Conservation (phyloP, 2,888 invertebrate genomes). For the Leptarthrus brevirostris region DNA sequence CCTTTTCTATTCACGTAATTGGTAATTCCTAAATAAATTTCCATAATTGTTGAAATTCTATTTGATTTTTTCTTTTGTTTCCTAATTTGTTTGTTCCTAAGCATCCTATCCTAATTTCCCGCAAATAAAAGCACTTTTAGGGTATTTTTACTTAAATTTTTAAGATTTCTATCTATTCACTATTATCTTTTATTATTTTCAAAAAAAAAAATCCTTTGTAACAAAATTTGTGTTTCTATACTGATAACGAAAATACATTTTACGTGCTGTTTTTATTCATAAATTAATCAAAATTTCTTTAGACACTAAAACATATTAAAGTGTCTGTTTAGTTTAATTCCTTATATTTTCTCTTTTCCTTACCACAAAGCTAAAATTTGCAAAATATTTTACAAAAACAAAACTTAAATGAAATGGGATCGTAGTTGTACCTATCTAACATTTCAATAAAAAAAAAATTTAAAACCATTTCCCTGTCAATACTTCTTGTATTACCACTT, state of each 20-base stretch:
- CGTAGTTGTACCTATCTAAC: constrained; percentile 4
- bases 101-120: constrained; percentile 37
- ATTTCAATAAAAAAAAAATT: constrained; percentile 26
- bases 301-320: too few species aligned
- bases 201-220: too few species aligned
- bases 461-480: constrained; percentile 19
- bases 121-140: constrained; percentile 44
- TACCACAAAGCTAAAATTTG: constrained; percentile 32
- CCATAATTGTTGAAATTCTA: background rate
- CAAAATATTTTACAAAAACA: background rate
- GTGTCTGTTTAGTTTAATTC: too few species aligned
- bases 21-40: constrained; percentile 1
- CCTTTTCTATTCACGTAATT: constrained; percentile 27
- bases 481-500: background rate
- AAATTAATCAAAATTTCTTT: too few species aligned
- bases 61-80: constrained; percentile 2
- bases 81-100: constrained; percentile 17
- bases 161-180: constrained; percentile 34
- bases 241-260: too few species aligned
- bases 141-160: constrained; percentile 12
- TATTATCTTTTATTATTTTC: background rate
- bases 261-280: too few species aligned
- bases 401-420: background rate
- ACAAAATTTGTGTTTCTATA: too few species aligned
- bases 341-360: background rate